Conservation (phyloP, 2,888 invertebrate species). For the Chrysolina americana region DNA sequence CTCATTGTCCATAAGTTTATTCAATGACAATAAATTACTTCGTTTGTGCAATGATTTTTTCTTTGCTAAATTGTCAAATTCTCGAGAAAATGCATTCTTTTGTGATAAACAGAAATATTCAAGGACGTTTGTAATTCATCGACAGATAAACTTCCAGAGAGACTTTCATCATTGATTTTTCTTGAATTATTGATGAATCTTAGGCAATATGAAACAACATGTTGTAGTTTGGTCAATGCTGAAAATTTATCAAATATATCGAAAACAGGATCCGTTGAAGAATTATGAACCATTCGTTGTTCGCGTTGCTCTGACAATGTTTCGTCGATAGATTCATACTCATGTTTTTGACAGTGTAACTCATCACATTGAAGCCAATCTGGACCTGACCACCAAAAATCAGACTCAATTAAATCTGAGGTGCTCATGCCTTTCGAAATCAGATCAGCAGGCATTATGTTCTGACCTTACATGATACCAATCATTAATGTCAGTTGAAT, state of each 20-base stretch:
- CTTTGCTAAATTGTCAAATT: background rate
- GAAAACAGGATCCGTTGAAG: background rate
- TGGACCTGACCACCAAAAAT: conserved; percentile 19
- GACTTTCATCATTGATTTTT: background rate
- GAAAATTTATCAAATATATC: conserved; percentile 8
- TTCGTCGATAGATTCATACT: no score
- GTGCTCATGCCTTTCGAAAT: no score
- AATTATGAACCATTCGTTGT: background rate
- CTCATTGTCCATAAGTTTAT: conserved; percentile 35
- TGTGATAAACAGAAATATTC: background rate
- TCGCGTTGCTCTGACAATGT: background rate
- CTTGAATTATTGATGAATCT: background rate
- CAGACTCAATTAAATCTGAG: background rate
- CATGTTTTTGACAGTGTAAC: background rate
- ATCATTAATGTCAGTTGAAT: background rate
- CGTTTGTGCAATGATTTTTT: background rate
- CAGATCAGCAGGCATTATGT: no score
- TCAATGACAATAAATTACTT: conserved; percentile 29
- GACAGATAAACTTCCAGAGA: background rate
- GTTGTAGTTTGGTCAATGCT: background rate
- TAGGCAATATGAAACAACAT: background rate
- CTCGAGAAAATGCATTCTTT: background rate
- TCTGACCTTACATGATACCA: conserved; percentile 20
- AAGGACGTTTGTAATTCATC: background rate
- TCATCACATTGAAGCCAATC: background rate